phyloP scores from a whole-genome alignment of 2,888 invertebrate species.

The Scaptomyza tumidula region DNA sequence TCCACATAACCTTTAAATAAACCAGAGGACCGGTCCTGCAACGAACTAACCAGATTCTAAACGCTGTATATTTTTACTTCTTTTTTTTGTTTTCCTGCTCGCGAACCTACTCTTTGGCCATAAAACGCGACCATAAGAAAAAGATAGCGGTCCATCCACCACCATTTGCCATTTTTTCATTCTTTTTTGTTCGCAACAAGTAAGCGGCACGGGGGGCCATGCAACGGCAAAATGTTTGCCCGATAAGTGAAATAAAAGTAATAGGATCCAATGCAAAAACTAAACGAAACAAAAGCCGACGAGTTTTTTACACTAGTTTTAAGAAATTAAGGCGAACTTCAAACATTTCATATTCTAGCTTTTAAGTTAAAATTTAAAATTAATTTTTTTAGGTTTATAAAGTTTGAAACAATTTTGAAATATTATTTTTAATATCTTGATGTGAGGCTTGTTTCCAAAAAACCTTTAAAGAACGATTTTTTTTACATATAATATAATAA shows the following conservation, averaged over 20 bases:
- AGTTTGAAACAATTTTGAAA: no score
- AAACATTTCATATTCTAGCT: no score
- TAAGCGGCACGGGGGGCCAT: constrained; percentile 51
- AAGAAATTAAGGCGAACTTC: neutral
- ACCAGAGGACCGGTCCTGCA: constrained; percentile 40
- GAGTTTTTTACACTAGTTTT: constrained; percentile 34
- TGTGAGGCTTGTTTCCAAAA: no score
- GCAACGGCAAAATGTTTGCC: constrained; percentile 72
- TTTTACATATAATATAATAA: no score
- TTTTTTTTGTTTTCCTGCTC: no score
- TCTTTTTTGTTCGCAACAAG: constrained; percentile 40
- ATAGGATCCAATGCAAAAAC: constrained; percentile 48
- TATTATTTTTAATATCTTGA: no score
- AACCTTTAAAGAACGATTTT: no score
- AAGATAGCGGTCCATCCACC: constrained; percentile 57
- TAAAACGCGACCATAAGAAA: constrained; percentile 36
- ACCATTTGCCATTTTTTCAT: constrained; percentile 35
- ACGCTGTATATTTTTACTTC: constrained; percentile 21
- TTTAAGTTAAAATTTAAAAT: neutral
- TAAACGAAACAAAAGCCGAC: constrained; percentile 6
- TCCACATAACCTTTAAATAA: constrained; percentile 68
- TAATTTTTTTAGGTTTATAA: no score
- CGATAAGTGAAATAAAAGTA: constrained; percentile 77
- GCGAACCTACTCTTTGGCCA: constrained; percentile 26
- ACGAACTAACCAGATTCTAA: constrained; percentile 53